Base-by-base conservation (phyloP, 2,888 invertebrate genomes). In the Nineta flava region DNA sequence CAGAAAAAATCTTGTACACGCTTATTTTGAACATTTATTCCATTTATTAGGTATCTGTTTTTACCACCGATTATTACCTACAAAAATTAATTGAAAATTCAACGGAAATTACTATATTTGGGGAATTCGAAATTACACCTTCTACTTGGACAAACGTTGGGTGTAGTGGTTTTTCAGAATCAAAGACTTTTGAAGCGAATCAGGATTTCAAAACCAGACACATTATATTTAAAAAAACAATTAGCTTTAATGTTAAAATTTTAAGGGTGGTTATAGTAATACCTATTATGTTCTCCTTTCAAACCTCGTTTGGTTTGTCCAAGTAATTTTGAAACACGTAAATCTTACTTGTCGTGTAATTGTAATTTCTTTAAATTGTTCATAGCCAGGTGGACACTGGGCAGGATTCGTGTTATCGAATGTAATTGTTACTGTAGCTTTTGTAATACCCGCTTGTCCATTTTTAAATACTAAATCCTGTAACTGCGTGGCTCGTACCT, bases 391-490 rank as follows among this genome's bases (percentile, higher is more conserved):
- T 1, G 97, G 97, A 55, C 87, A 83, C 58, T 87, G 82, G 5
- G 66, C 70, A 52, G 77, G 76, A 64, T 95, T 84, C 12, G 74
- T 71, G 65, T 99, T 99, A 64, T 99, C 95, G 67, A 99, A 99
- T 2, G 83, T 84, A 56, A 99, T 84, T 51, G 94, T 90, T 26
- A 99, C 99, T 2, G 87, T 87, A 0, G 97, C 97, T 66, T 93
- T 93, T 7, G 85, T 92, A 48, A 99, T 77, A 1, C 96, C 97
- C 1, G 93, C 93, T 64, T 96, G 95, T 0, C 99, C 99, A 68
- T 86, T 85, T 68, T 97, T 97, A 68, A 90, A 97, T n/a, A 99
- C 93, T 53, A 99, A 71, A 62, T 99, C 99, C 67, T 93, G 92
- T 21, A 97, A 70, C 54, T 83, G 87, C 32, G 80, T 77, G 3